Evolutionary conservation across 92 coral and sea anemone species (phyloP).

Genomic region (Anthopleura xanthogrammica): DNA sequence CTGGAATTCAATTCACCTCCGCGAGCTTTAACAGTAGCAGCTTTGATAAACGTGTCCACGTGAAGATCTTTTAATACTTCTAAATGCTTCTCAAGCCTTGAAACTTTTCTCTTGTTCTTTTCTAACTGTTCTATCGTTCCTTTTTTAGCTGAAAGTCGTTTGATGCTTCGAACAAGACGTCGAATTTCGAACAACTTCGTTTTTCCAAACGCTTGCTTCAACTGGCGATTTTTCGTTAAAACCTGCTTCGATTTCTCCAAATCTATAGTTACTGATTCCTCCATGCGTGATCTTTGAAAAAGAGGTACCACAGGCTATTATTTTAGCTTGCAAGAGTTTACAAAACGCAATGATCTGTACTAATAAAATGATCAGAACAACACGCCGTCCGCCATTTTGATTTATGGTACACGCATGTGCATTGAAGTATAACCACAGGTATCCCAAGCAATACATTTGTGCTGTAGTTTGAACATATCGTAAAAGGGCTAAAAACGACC

Average conservation of each 20-base stretch:
- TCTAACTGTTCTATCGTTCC: conserved; percentile 67
- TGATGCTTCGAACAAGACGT: conserved; percentile 69
- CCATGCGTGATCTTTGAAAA: neutral
- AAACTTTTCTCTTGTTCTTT: conserved; percentile 73
- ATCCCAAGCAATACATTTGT: too few relatives aligned
- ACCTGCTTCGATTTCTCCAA: neutral
- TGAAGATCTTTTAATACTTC: conserved; percentile 63
- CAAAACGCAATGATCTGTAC: neutral
- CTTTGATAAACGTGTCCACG: conserved; percentile 28
- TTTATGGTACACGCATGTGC: conserved; percentile 13
- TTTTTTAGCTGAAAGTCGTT: conserved; percentile 65
- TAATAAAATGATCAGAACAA: neutral
- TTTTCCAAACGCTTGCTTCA: conserved; percentile 64
- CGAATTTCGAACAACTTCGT: conserved; percentile 79
- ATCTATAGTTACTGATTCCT: neutral
- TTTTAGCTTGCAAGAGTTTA: neutral
- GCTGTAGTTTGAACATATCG: too few relatives aligned
- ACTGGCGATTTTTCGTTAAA: conserved; percentile 18
- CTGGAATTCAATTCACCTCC: neutral
- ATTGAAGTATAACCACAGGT: too few relatives aligned
- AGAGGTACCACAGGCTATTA: neutral
- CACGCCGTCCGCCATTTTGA: conserved; percentile 52
- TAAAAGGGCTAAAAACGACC: too few relatives aligned
- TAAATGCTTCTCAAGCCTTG: conserved; percentile 61
- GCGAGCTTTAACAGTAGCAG: neutral